Evolutionary conservation across 2,113 vertebrate species (phyloP).

Genomic region (Psephotus haematonotus): DNA sequence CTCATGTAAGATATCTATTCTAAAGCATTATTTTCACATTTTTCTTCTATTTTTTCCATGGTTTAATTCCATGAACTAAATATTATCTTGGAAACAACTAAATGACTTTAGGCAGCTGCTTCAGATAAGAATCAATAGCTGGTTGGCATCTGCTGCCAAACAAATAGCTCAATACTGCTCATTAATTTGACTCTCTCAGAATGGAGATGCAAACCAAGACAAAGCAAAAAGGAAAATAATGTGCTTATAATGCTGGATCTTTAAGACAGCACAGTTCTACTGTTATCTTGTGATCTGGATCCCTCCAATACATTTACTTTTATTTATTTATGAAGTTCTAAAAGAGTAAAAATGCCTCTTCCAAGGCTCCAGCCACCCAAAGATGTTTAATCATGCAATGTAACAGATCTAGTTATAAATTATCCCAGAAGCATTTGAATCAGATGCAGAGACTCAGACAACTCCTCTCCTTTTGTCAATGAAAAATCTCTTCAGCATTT

Average conservation of each 20-base stretch:
- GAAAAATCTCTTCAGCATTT: background rate
- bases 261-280: background rate
- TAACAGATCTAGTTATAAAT: background rate
- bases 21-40: background rate
- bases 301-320: background rate
- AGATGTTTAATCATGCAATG: background rate
- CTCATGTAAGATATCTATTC: background rate
- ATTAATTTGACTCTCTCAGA: constrained; percentile 44
- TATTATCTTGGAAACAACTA: constrained; percentile 20
- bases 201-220: constrained; percentile 19
- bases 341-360: background rate
- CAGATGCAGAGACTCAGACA: background rate
- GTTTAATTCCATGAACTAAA: constrained; percentile 17
- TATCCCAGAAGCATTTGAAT: background rate
- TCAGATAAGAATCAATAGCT: constrained; percentile 47
- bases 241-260: background rate
- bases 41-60: background rate
- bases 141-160: constrained; percentile 54
- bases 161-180: constrained; percentile 36
- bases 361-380: background rate
- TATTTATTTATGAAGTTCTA: background rate
- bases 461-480: background rate
- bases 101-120: constrained; percentile 39
- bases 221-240: constrained; percentile 31
- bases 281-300: background rate